A percentile compares a stretch with the other conserved stretches of the same genome.
These are phyloP conservation scores for Megalonaias nervosa DNA, from an alignment of 1,140 invertebrate species.

Conservation along the genomic window DNA sequence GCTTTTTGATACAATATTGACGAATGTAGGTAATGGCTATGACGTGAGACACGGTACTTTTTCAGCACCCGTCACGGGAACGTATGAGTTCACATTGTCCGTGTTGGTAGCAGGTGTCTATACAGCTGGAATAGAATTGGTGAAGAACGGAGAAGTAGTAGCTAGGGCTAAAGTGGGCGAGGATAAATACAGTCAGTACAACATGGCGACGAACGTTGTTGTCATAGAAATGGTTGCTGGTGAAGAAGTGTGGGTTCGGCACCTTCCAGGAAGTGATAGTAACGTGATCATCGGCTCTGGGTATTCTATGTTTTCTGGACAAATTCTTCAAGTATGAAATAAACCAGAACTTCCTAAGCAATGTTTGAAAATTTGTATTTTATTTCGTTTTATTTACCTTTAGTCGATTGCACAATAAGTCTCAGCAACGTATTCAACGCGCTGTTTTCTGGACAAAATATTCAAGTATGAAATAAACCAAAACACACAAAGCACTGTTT, in stretches of 20 bases:
- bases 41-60: neutral
- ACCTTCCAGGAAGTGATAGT: constrained; percentile 18
- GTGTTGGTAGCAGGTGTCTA: neutral
- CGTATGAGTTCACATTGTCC: neutral
- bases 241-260: constrained; percentile 29
- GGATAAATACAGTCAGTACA: constrained; percentile 10
- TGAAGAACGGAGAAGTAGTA: constrained; percentile 14
- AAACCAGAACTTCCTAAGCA: no score
- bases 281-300: constrained; percentile 12
- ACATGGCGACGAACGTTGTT: constrained; percentile 26
- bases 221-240: constrained; percentile 11
- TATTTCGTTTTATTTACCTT: no score
- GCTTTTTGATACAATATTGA: neutral
- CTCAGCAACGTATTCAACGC: no score
- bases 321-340: no score
- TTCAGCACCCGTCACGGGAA: neutral
- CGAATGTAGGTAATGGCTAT: neutral
- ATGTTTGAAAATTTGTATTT: no score
- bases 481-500: no score
- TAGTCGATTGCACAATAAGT: no score
- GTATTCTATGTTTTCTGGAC: no score
- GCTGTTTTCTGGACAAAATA: no score
- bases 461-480: no score
- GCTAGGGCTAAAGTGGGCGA: constrained; percentile 15
- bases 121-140: constrained; percentile 10